Evolutionary conservation across 1,140 invertebrate species (phyloP).

Genomic region (Melipona quadrifasciata): DNA sequence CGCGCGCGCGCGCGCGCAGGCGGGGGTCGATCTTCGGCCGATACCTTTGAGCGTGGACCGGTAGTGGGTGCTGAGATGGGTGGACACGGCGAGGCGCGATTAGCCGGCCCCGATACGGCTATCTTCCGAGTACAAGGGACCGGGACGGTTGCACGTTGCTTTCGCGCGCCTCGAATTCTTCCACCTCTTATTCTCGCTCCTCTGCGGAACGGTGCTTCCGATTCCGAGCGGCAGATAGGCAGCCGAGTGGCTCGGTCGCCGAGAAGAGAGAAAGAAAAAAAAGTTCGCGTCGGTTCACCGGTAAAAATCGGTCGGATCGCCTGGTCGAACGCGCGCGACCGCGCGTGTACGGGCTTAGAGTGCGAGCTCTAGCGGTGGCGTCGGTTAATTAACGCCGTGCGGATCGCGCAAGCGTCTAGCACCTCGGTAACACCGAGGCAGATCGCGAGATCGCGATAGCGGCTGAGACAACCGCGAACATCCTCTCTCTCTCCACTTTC

Average conservation of each 20-base stretch:
- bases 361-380: slow-evolving; percentile 67
- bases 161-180: slow-evolving; percentile 38
- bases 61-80: slow-evolving; percentile 70
- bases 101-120: slow-evolving; percentile 67
- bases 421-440: slow-evolving; percentile 46
- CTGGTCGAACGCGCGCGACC: not conserved
- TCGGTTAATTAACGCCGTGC: slow-evolving; percentile 75
- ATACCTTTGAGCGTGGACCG: slow-evolving; percentile 55
- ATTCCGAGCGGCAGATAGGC: slow-evolving; percentile 69
- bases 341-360: slow-evolving; percentile 13
- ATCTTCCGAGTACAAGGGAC: slow-evolving; percentile 63
- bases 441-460: slow-evolving; percentile 73
- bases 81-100: slow-evolving; percentile 65
- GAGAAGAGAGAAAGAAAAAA: not conserved
- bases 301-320: slow-evolving; percentile 58
- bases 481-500: slow-evolving; percentile 13
- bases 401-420: slow-evolving; percentile 69
- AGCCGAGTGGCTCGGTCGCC: not conserved
- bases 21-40: slow-evolving; percentile 31
- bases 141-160: slow-evolving; percentile 56
- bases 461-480: slow-evolving; percentile 58
- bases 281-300: slow-evolving; percentile 29
- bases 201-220: slow-evolving; percentile 35
- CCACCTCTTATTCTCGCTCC: slow-evolving; percentile 21
- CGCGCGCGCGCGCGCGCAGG: not conserved